Base-by-base conservation (phyloP, 2,113 vertebrate genomes). In the Spheniscus mendiculus region DNA sequence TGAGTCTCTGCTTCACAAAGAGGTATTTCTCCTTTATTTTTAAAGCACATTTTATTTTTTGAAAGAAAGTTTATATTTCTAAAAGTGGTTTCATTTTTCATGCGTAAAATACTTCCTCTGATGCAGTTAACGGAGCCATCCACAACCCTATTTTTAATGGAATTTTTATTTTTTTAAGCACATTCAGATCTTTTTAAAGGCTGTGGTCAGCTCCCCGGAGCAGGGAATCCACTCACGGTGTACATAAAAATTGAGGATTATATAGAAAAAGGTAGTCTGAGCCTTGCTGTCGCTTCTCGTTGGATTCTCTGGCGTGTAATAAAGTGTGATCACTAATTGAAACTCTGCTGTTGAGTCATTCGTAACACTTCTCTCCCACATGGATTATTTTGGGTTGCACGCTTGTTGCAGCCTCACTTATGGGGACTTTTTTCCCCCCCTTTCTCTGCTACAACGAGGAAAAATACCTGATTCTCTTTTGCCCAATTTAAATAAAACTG, bases 341-440 rank as follows among this genome's bases (percentile, higher is more conserved):
- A 86, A 32, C 29, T 12, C 45, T 6, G 26, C 42, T 18, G 6
- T 10, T 3, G 52, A 62, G 53, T 62, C 55, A 27, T 4, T 77
- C 1, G 3, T 30, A 6, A 17, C 30, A 0, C 12, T 7, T 4
- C 19, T 56, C 62, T 50, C 62, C 69, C 81, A 9, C 26, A 0
- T 17, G 82, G 67, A 6, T 36, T 29, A 12, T 34, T 15, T 34
- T 25, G 40, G 56, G 38, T 21, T 2, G 47, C 38, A 2, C 2
- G 8, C 12, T 10, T 10, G 1, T 7, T 32, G n/a, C 47, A 30
- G 47, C 58, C 30, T n/a, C 80, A 1, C 12, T 29, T 21, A 12
- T 3, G 10, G 72, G 25, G 82, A 18, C 25, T 50, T 63, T 10
- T 11, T 8, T 2, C 0, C 11, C 18, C 7, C 8, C 1, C 20